Evolutionary conservation across 2,797 vertebrate genomes (phyloP), one percentile per base, ranked within the genome.

Genomic region (Pseudomugil gertrudae): DNA sequence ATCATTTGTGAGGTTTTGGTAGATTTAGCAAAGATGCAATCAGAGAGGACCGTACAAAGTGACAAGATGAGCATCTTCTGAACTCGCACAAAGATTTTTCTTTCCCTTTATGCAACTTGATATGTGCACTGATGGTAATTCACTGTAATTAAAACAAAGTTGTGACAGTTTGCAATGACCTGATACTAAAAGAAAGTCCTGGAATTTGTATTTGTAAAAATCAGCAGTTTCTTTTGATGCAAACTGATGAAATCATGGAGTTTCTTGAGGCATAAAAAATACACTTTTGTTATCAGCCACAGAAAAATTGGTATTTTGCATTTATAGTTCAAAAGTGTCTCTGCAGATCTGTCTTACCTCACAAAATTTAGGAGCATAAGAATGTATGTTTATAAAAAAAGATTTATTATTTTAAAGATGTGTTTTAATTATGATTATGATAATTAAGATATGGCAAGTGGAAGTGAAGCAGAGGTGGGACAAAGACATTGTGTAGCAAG

Each of bases 21-120:
- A 61, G 76, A 77, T 82, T 71, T 54, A 60, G 58, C 21, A 15
- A 11, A 69, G 72, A 76, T 52, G 69, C 66, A 79, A 70, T 84
- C 80, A 75, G 30, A 7, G 38, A 15, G 50, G 61, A 36, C 40
- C 60, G 43, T 14, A 30, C 19, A 23, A 45, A 14, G 40, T 61
- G 68, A 80, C 32, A 40, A 71, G 73, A 70, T 51, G 56, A 76
- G 70, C 29, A 67, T 48, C 57, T 23, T 9, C 36, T 59, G 51
- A 74, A 76, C 48, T 36, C 15, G 13, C 50, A 57, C 54, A 23
- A 40, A 24, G 40, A 69, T 79, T 67, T 62, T 75, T 45, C 40
- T 45, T n/a, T 45, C 40, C 40, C 40, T 32, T n/a, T 9, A n/a
- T 21, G 8, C 43, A 21, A 2, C n/a, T n/a, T 9, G 24, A 59